Evolutionary conservation across 2,113 vertebrate species (phyloP).

Genomic region (Haemorhous mexicanus): DNA sequence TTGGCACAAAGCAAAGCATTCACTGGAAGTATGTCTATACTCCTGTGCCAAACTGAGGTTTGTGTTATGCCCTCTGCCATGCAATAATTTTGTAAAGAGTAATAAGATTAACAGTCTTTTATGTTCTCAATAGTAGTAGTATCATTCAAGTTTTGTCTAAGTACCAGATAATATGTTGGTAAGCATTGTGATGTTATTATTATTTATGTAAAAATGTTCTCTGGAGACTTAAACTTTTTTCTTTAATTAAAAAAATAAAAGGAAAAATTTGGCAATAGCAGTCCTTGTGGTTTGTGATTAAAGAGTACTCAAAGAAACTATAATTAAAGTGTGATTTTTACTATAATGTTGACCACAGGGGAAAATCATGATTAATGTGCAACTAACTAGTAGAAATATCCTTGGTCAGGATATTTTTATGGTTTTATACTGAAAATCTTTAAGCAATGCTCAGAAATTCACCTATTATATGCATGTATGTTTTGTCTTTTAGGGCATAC

Average conservation of each 20-base stretch:
- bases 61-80: background rate
- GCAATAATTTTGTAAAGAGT: background rate
- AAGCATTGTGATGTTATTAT: background rate
- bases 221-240: background rate
- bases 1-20: background rate
- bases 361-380: background rate
- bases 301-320: background rate
- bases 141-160: background rate
- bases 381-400: background rate
- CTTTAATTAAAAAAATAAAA: background rate
- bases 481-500: conserved; percentile 86
- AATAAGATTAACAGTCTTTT: background rate
- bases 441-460: background rate
- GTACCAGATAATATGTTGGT: background rate
- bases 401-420: background rate
- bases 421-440: background rate
- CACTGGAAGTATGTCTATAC: background rate
- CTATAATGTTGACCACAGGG: background rate
- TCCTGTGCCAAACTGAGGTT: background rate
- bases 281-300: background rate
- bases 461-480: background rate
- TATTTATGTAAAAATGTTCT: background rate
- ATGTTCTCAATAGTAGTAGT: background rate
- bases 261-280: background rate
- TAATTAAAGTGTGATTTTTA: background rate